Evolutionary conservation across 2,797 vertebrate species (phyloP).

Genomic region (Eurystomus glaucurus): DNA sequence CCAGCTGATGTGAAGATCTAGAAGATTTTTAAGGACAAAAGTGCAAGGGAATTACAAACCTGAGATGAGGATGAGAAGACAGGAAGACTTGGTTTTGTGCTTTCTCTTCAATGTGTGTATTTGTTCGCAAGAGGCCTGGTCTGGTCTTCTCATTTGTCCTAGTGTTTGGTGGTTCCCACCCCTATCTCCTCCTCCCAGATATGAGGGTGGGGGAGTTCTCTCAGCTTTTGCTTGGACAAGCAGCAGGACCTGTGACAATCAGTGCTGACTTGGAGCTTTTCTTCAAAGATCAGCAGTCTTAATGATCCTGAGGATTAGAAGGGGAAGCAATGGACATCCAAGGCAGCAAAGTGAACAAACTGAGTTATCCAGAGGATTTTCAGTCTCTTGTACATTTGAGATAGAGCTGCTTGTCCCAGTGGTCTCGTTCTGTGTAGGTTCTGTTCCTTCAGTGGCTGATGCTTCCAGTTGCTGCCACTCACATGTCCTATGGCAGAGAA

Average conservation of each 20-base stretch:
- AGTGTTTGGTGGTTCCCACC: not conserved
- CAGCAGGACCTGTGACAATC: not conserved
- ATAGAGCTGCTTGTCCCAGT: not conserved
- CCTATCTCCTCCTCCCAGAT: not conserved
- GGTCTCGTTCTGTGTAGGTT: not conserved
- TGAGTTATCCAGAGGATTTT: not conserved
- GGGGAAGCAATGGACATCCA: not conserved
- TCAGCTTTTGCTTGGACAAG: not conserved
- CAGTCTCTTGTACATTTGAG: not conserved
- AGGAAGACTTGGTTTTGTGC: not conserved
- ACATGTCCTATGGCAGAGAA: not conserved
- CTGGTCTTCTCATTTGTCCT: not conserved
- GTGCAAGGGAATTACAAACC: not conserved
- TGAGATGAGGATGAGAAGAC: not conserved
- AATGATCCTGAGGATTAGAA: not conserved
- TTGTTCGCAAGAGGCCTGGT: not conserved
- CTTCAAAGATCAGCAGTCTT: not conserved
- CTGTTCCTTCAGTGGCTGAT: not conserved
- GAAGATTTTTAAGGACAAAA: not conserved
- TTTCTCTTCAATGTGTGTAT: not conserved
- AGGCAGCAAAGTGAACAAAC: not conserved
- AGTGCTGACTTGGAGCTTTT: not conserved
- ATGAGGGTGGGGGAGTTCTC: not conserved
- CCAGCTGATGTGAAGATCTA: not conserved
- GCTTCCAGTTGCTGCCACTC: not conserved